Evolutionary conservation across 2,888 invertebrate species (phyloP).

Genomic region (Sialis fuliginosa): DNA sequence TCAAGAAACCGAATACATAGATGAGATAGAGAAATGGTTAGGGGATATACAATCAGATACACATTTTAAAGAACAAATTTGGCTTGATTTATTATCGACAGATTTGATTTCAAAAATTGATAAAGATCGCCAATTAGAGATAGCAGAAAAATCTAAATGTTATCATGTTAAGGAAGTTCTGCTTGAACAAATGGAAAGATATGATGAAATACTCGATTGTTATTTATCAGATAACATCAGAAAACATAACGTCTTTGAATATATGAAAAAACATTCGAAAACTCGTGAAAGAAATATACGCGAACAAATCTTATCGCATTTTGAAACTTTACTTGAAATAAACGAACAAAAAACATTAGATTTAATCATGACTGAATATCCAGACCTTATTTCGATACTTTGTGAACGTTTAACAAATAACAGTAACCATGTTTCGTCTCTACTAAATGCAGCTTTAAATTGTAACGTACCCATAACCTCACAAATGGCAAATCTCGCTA

Average conservation of each 20-base stretch:
- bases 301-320: slow-evolving; percentile 26
- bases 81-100: slow-evolving; percentile 48
- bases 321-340: slow-evolving; percentile 33
- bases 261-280: slow-evolving; percentile 29
- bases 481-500: slow-evolving; percentile 1
- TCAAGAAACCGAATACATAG: neutral
- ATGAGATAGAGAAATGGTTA: slow-evolving; percentile 2
- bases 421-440: slow-evolving; percentile 39
- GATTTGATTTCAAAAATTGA: slow-evolving; percentile 39
- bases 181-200: slow-evolving; percentile 41
- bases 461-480: slow-evolving; percentile 25
- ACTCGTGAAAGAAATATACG: slow-evolving; percentile 25
- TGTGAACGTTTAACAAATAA: slow-evolving; percentile 24
- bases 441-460: slow-evolving; percentile 40
- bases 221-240: slow-evolving; percentile 45
- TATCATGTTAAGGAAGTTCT: slow-evolving; percentile 53
- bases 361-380: slow-evolving; percentile 38
- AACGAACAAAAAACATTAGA: slow-evolving; percentile 16
- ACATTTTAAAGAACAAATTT: slow-evolving; percentile 41
- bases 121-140: slow-evolving; percentile 34
- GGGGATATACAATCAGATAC: neutral
- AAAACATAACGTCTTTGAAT: slow-evolving; percentile 40
- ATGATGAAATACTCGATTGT: slow-evolving; percentile 44
- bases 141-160: slow-evolving; percentile 48
- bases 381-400: slow-evolving; percentile 22